Conservation (phyloP, 2,888 invertebrate genomes). For the Podabrus alpinus region DNA sequence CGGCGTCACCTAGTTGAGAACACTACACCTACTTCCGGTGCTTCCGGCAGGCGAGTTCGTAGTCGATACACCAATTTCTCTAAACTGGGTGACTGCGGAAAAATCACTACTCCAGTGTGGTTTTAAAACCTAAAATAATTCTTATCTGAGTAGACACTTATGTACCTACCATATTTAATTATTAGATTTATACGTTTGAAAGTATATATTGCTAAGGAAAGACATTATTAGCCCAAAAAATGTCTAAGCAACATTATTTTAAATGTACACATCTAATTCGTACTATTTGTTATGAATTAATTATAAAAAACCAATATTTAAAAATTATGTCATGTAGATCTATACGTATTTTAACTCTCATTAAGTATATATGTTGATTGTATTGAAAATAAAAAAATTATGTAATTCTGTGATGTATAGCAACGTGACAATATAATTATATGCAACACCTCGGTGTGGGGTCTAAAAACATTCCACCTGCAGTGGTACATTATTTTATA, state of each 20-base stretch:
- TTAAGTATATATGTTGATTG: constrained; percentile 13
- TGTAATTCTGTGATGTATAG: constrained; percentile 48
- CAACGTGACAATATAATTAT: constrained; percentile 49
- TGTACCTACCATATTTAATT: not conserved
- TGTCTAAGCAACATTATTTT: not conserved
- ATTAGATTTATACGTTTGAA: not conserved
- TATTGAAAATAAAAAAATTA: constrained; percentile 16
- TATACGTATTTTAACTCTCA: constrained; percentile 16
- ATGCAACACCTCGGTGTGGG: constrained; percentile 42
- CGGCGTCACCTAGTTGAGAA: no score
- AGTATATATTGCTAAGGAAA: not conserved
- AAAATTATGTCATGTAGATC: constrained; percentile 1
- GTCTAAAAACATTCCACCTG: constrained; percentile 36
- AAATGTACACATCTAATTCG: not conserved
- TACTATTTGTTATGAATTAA: not conserved
- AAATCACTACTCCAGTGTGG: not conserved
- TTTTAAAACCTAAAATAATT: not conserved
- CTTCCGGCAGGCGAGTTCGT: no score
- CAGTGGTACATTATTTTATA: constrained; percentile 45
- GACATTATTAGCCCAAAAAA: not conserved
- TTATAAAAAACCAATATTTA: not conserved
- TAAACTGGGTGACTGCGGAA: not conserved
- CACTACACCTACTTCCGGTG: not conserved
- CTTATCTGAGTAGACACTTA: not conserved
- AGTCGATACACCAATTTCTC: not conserved